These are phyloP conservation scores for Mimachlamys varia DNA, from an alignment of 2,888 invertebrate genomes.

Conservation along the genomic window DNA sequence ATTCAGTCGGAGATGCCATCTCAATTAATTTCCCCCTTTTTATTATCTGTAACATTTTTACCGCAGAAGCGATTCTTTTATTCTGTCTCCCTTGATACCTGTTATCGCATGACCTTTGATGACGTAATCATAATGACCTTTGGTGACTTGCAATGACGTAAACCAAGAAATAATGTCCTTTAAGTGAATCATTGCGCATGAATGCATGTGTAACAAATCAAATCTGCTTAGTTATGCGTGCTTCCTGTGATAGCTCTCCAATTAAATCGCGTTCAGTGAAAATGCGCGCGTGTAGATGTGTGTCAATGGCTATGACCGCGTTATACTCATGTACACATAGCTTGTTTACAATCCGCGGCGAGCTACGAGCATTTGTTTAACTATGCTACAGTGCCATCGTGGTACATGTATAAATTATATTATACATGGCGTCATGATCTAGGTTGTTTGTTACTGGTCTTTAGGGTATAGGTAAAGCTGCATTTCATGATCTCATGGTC, in stretches of 20 bases:
- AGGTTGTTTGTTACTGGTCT: neutral
- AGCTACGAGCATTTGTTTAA: neutral
- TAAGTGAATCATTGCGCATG: neutral
- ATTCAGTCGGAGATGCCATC: no score
- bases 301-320: neutral
- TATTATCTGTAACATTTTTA: no score
- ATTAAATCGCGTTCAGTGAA: neutral
- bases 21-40: no score
- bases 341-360: neutral
- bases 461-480: neutral
- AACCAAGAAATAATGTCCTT: neutral
- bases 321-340: no score
- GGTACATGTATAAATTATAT: no score
- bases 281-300: neutral
- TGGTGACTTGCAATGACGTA: neutral
- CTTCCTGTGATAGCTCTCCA: neutral
- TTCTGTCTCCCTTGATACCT: neutral
- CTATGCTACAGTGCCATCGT: no score
- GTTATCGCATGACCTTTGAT: neutral
- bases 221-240: neutral
- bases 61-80: no score
- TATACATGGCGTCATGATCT: no score
- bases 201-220: neutral
- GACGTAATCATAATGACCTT: neutral
- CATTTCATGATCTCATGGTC: neutral